Evolutionary conservation across 2,113 vertebrate genomes (phyloP), one percentile per base, ranked within the genome.

Genomic region (Uria lomvia): DNA sequence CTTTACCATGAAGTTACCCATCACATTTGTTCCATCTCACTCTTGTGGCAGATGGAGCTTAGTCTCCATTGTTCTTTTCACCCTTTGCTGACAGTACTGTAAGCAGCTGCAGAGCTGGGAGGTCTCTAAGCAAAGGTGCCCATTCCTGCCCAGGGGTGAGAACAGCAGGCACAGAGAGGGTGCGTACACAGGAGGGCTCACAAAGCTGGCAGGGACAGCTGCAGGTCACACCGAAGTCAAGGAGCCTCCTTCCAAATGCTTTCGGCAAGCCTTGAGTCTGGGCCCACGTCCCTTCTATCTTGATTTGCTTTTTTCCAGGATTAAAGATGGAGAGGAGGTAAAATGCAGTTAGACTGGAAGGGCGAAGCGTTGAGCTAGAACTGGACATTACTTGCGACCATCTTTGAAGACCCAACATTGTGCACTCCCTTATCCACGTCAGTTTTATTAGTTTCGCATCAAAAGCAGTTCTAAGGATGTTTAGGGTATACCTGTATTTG

Each of bases 161-260:
- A 72, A 63, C 0, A 1, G 26, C 49, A 47, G 53, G 8, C 42
- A 26, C 29, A 40, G 45, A 16, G 34, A 30, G 26, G 34, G 4
- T 24, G 23, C 1, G 0, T 5, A 22, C 55, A 78, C 0, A 0
- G 26, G 10, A 40, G 36, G 27, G 65, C 30, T 47, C 40, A 29
- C 24, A 29, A 49, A 56, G 18, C 34, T 67, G 32, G 7, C 47
- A 71, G 50, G 16, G 42, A 53, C 0, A 0, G 8, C 32, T 73
- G 34, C 36, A 40, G 55, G 14, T 36, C 59, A 30, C 68, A 49
- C 7, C 8, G 5, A 56, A 74, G 26, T 60, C 63, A 58, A 49
- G 13, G 7, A 11, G 2, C 65, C 43, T 34, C n/a, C 38, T 87
- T 76, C 20, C 21, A 73, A 5, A 6, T 66, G 27, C 2, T 77